phyloP scores from a whole-genome alignment of 2,797 vertebrate genomes.

The Gallirallus australis region DNA sequence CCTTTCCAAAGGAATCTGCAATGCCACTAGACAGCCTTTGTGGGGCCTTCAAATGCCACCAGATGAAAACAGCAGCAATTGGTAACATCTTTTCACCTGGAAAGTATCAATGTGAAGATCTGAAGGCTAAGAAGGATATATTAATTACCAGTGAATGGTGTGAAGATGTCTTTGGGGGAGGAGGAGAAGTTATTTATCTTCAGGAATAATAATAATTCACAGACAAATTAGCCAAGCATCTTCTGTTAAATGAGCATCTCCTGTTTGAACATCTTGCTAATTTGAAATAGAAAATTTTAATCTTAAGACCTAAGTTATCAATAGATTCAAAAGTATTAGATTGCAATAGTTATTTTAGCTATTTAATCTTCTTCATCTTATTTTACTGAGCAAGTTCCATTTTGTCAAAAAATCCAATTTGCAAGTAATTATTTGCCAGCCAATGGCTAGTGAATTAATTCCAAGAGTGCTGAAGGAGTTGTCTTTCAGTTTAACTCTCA shows the following conservation, averaged over 20 bases:
- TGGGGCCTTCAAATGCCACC: neutral
- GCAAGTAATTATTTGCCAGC: neutral
- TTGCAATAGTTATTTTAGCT: neutral
- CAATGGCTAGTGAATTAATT: neutral
- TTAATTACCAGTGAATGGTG: neutral
- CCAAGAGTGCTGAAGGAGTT: neutral
- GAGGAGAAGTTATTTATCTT: neutral
- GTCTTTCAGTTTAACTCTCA: neutral
- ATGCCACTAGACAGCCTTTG: neutral
- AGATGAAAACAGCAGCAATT: neutral
- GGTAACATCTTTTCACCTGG: neutral
- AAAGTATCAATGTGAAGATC: neutral
- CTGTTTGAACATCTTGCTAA: neutral
- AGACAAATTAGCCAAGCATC: neutral
- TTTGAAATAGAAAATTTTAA: neutral
- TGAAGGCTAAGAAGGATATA: neutral
- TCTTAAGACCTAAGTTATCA: neutral
- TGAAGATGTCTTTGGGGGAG: neutral
- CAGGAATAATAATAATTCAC: neutral
- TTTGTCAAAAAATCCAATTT: neutral
- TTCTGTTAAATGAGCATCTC: neutral
- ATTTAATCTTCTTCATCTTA: neutral
- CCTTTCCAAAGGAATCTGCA: neutral
- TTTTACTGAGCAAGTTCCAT: neutral
- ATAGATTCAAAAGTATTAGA: neutral